Percentiles rank a stretch among this genome's conserved stretches.
These are phyloP conservation scores for Isichthys henryi DNA, from an alignment of 2,113 vertebrate genomes.

Conservation along the genomic window DNA sequence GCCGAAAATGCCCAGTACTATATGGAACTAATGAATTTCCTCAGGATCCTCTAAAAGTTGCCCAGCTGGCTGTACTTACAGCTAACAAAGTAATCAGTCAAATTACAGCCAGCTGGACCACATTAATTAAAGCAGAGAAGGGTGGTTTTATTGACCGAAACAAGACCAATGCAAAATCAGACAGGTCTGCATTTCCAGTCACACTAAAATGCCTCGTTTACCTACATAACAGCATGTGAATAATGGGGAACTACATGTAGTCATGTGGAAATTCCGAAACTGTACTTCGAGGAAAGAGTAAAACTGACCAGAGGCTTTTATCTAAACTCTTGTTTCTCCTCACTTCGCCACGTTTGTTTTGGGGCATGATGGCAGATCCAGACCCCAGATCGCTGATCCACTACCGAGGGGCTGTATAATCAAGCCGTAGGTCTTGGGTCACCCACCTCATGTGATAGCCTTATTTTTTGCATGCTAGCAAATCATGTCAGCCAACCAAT, in stretches of 20 bases:
- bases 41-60: background rate
- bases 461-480: background rate
- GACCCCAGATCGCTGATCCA: background rate
- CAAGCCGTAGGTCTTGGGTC: background rate
- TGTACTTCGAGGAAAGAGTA: background rate
- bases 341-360: background rate
- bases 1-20: slow-evolving; percentile 5
- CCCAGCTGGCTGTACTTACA: background rate
- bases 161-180: background rate
- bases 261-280: background rate
- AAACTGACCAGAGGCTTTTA: background rate
- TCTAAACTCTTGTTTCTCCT: background rate
- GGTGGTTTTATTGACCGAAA: background rate
- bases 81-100: background rate
- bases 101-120: background rate
- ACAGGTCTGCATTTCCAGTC: background rate
- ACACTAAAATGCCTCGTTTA: background rate
- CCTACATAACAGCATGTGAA: background rate
- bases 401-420: background rate
- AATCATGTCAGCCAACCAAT: background rate
- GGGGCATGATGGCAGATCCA: background rate
- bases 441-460: background rate
- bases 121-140: background rate
- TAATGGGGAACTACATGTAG: background rate
- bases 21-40: background rate